These are phyloP conservation scores for Zosterops borbonicus DNA, from an alignment of 2,113 vertebrate genomes.

Conservation along the genomic window DNA sequence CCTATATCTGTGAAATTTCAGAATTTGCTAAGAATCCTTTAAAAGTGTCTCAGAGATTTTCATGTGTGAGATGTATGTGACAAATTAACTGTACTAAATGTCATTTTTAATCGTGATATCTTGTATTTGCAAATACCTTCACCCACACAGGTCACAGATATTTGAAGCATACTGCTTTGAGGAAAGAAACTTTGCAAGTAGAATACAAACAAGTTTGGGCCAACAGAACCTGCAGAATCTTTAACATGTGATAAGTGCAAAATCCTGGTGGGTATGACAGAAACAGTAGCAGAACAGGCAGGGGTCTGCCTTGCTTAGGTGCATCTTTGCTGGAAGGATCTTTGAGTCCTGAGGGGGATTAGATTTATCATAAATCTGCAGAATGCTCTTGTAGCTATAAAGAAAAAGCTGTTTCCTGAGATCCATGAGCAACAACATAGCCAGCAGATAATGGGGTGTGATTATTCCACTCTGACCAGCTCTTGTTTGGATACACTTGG, in stretches of 20 bases:
- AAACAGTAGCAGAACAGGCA: neutral
- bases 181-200: neutral
- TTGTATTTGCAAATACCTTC: neutral
- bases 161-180: neutral
- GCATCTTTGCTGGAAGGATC: neutral
- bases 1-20: neutral
- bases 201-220: neutral
- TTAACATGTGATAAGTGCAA: neutral
- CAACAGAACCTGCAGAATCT: neutral
- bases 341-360: too few species aligned
- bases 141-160: neutral
- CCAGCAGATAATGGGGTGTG: neutral
- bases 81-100: neutral
- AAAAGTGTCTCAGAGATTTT: neutral
- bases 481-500: neutral
- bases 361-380: neutral
- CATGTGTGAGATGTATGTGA: neutral
- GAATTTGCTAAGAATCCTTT: neutral
- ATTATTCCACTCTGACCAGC: neutral
- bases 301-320: fast-evolving
- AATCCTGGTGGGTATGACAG: neutral
- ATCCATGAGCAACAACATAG: neutral
- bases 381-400: neutral
- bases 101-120: fast-evolving
- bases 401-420: neutral